Evolutionary conservation across 2,797 vertebrate species (phyloP).

Genomic region (Spinus olivaceus): DNA sequence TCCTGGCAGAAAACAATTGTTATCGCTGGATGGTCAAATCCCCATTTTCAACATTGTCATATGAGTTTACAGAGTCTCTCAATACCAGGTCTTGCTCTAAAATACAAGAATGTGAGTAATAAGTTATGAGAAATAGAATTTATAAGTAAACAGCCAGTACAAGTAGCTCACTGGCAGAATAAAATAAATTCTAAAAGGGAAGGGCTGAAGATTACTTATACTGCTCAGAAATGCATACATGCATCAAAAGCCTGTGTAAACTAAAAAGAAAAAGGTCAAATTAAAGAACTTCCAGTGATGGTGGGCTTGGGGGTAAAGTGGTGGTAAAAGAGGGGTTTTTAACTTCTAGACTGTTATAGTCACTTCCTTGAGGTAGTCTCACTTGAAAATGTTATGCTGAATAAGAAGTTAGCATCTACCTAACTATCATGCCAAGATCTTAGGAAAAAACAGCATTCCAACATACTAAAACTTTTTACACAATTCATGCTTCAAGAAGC

Average conservation of each 20-base stretch:
- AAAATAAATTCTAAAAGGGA: background rate
- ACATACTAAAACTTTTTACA: background rate
- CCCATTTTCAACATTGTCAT: background rate
- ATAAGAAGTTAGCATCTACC: background rate
- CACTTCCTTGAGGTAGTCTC: background rate
- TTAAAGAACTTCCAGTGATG: background rate
- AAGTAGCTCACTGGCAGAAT: background rate
- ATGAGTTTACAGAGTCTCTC: background rate
- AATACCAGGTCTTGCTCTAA: background rate
- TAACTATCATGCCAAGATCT: background rate
- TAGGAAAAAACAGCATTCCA: background rate
- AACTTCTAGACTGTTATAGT: background rate
- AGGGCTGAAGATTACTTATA: background rate
- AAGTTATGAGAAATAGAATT: background rate
- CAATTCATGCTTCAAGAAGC: background rate
- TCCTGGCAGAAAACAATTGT: background rate
- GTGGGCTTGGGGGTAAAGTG: rapidly evolving
- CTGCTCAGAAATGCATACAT: background rate
- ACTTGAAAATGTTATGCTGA: background rate
- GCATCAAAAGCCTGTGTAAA: background rate
- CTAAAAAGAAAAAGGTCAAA: background rate
- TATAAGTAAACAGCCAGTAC: background rate
- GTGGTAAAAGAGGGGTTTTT: background rate
- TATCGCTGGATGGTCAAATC: background rate
- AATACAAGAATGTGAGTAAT: background rate